A percentile compares a stretch with the other conserved stretches of the same genome.
Evolutionary conservation across 2,888 invertebrate genomes (phyloP).

Genomic region (Pristionchus maxplancki): DNA sequence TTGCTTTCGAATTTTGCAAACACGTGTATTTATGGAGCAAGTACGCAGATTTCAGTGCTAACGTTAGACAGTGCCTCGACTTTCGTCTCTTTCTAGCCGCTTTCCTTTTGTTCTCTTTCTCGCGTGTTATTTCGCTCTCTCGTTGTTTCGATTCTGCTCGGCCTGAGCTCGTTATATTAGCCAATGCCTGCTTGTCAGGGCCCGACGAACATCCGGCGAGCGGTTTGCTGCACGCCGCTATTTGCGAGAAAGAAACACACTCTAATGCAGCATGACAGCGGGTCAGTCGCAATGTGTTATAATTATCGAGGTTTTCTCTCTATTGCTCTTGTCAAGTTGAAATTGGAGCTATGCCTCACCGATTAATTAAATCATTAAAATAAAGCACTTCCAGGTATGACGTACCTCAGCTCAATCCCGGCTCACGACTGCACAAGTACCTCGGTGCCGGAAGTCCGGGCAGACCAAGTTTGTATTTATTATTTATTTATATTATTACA

Average conservation of each 20-base stretch:
- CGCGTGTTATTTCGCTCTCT: background rate
- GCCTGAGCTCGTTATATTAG: background rate
- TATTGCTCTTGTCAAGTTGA: background rate
- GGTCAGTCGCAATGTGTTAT: background rate
- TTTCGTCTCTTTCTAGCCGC: background rate
- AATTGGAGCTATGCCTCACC: too few species aligned
- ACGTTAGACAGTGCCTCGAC: too few species aligned
- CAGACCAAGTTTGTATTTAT: slow-evolving; percentile 31
- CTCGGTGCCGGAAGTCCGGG: slow-evolving; percentile 1
- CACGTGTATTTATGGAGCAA: background rate
- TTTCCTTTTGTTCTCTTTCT: background rate
- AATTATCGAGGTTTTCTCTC: background rate
- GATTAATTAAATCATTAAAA: background rate
- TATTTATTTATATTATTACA: background rate
- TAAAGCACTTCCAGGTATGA: background rate
- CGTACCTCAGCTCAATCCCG: slow-evolving; percentile 6
- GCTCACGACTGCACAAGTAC: slow-evolving; percentile 39
- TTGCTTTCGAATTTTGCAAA: background rate
- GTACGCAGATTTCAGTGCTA: background rate
- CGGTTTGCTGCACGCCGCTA: slow-evolving; percentile 22
- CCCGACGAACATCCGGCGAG: slow-evolving; percentile 14
- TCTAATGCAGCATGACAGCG: slow-evolving; percentile 43
- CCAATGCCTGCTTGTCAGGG: background rate
- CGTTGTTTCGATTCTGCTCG: background rate
- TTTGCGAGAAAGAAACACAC: background rate